Evolutionary conservation across 2,113 vertebrate species (phyloP).

Genomic region (Typhlomys cinereus): DNA sequence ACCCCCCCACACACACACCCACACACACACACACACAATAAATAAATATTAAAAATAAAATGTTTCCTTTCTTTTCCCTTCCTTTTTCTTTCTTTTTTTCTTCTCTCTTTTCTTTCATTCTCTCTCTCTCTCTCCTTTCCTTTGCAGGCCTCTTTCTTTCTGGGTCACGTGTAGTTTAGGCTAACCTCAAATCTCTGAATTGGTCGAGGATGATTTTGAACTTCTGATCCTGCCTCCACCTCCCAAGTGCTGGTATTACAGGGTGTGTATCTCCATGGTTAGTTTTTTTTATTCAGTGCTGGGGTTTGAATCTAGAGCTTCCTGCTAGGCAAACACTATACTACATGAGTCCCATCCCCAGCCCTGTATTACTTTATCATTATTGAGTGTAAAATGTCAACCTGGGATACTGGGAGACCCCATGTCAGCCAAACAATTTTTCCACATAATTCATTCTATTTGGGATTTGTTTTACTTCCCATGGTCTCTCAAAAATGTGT

Average conservation of each 20-base stretch:
- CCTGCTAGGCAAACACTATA: too few relatives aligned
- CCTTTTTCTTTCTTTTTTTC: too few relatives aligned
- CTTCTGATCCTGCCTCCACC: neutral
- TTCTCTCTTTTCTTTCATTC: too few relatives aligned
- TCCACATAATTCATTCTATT: neutral
- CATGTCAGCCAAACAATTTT: neutral
- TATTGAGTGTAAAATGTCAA: too few relatives aligned
- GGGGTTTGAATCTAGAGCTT: too few relatives aligned
- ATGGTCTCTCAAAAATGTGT: neutral
- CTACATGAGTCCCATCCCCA: too few relatives aligned
- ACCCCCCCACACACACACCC: too few relatives aligned
- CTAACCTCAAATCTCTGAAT: neutral
- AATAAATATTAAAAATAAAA: too few relatives aligned
- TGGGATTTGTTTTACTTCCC: constrained; percentile 16
- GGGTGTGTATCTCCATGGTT: neutral
- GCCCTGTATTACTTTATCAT: neutral
- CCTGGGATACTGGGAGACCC: neutral
- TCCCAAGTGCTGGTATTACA: neutral
- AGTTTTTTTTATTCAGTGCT: too few relatives aligned
- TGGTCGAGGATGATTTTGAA: too few relatives aligned
- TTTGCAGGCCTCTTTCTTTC: neutral
- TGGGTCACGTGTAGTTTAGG: neutral
- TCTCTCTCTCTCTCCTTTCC: neutral
- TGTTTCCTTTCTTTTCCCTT: too few relatives aligned
- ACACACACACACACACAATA: too few relatives aligned